phyloP scores from a whole-genome alignment of 2,888 invertebrate species.

The Aporophyla nigra region DNA sequence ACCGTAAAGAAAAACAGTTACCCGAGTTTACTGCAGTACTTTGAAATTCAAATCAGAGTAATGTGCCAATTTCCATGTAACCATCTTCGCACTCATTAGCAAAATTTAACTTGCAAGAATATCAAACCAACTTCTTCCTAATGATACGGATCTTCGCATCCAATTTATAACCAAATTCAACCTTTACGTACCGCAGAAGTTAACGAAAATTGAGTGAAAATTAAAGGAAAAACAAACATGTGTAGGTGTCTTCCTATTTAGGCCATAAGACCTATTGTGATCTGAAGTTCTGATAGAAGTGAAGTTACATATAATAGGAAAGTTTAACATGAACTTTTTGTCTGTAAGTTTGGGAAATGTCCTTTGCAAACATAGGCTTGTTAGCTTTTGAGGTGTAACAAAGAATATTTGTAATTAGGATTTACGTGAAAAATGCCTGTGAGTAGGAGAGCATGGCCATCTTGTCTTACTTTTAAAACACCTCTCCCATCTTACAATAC shows the following conservation, averaged over 20 bases:
- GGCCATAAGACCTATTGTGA: conserved; percentile 20
- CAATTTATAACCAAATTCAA: conserved; percentile 41
- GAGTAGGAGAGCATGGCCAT: background rate
- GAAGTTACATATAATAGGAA: conserved; percentile 15
- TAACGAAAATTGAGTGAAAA: conserved; percentile 23
- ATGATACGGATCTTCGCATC: conserved; percentile 38
- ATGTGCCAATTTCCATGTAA: conserved; percentile 19
- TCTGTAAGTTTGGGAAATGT: conserved; percentile 1
- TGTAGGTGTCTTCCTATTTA: conserved; percentile 16
- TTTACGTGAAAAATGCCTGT: background rate
- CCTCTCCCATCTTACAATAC: too few species aligned
- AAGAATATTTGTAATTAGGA: background rate
- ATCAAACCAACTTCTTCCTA: conserved; percentile 36
- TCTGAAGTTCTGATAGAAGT: conserved; percentile 2
- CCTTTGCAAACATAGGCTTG: conserved; percentile 9
- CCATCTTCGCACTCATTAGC: conserved; percentile 23
- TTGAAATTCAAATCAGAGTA: conserved; percentile 11
- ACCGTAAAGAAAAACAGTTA: background rate
- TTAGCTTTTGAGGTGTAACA: background rate
- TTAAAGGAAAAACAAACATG: conserved; percentile 7
- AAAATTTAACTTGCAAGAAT: conserved; percentile 46
- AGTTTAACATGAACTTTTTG: conserved; percentile 30
- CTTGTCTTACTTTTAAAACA: too few species aligned
- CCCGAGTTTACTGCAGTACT: conserved; percentile 5
- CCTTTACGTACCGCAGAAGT: background rate